Percentiles rank a stretch among this genome's conserved stretches.
These are phyloP conservation scores for Chlorodrepanis virens DNA, from an alignment of 2,113 vertebrate species.

Conservation along the genomic window DNA sequence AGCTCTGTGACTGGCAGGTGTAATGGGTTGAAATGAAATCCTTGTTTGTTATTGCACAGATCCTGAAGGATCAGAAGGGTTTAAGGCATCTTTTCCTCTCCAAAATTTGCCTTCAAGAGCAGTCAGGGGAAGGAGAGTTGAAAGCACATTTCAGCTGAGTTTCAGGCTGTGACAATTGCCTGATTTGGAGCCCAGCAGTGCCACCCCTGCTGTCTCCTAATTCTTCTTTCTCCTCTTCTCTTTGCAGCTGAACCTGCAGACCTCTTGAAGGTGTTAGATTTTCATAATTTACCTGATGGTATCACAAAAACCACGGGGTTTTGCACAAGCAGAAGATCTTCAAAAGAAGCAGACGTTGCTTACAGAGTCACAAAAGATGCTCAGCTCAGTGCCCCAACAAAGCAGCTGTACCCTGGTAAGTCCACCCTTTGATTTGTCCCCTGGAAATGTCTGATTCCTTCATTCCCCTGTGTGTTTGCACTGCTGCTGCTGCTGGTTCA, in stretches of 20 bases:
- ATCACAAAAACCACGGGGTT: constrained; percentile 91
- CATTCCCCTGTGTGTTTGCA: rapidly evolving
- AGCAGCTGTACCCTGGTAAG: constrained; percentile 81
- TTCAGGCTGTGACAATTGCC: background rate
- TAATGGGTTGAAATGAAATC: background rate
- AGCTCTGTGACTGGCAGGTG: background rate
- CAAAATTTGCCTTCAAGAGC: background rate
- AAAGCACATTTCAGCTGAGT: background rate
- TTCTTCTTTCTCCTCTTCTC: background rate
- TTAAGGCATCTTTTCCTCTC: background rate
- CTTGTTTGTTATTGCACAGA: background rate
- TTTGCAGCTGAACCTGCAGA: constrained; percentile 86
- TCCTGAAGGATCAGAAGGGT: background rate
- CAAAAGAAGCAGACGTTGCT: constrained; percentile 90
- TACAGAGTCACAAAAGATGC: constrained; percentile 92
- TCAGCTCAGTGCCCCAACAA: constrained; percentile 93
- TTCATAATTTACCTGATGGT: constrained; percentile 93
- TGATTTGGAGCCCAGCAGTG: background rate
- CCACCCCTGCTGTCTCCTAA: background rate
- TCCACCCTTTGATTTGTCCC: background rate
- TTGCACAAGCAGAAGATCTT: constrained; percentile 85
- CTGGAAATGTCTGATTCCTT: background rate
- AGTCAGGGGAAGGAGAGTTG: background rate
- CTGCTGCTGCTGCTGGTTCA: rapidly evolving
- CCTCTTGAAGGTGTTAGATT: constrained; percentile 97